These are phyloP conservation scores for Stegastes partitus DNA, from an alignment of 2,113 vertebrate genomes.

Conservation along the genomic window DNA sequence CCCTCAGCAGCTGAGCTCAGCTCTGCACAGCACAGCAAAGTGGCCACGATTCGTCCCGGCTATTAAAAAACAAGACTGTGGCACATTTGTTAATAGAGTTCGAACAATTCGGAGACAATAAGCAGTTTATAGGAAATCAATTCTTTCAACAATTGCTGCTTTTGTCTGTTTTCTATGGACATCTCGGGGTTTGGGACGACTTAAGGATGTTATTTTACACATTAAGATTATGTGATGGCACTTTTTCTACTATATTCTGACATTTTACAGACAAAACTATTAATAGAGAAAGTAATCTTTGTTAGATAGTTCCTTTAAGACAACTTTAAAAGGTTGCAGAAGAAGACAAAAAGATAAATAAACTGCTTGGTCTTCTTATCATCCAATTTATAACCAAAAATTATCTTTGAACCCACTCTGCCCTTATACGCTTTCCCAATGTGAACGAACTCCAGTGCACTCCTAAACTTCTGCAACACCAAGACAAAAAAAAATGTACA, in stretches of 20 bases:
- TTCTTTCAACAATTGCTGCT: neutral
- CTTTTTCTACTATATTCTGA: too few species aligned
- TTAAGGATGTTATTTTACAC: too few species aligned
- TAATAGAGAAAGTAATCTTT: too few species aligned
- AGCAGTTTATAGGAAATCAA: neutral
- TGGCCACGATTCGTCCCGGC: slow-evolving; percentile 28
- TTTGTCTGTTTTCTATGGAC: neutral
- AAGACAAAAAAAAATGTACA: neutral
- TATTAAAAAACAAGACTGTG: slow-evolving; percentile 26
- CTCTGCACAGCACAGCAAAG: slow-evolving; percentile 44
- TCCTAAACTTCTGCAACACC: slow-evolving; percentile 3
- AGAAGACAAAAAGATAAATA: neutral
- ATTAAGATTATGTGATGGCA: too few species aligned
- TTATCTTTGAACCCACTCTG: slow-evolving; percentile 1
- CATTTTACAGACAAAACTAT: too few species aligned
- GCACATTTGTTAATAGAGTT: neutral
- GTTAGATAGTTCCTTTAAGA: too few species aligned
- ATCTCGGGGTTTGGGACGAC: too few species aligned
- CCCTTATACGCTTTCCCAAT: neutral
- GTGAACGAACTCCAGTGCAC: slow-evolving; percentile 13
- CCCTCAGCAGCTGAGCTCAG: slow-evolving; percentile 73
- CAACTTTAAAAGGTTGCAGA: neutral
- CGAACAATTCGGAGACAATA: neutral
- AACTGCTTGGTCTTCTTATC: neutral
- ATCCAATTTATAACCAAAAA: neutral